Evolutionary conservation across 2,797 vertebrate species (phyloP).

Genomic region (Lacerta agilis): DNA sequence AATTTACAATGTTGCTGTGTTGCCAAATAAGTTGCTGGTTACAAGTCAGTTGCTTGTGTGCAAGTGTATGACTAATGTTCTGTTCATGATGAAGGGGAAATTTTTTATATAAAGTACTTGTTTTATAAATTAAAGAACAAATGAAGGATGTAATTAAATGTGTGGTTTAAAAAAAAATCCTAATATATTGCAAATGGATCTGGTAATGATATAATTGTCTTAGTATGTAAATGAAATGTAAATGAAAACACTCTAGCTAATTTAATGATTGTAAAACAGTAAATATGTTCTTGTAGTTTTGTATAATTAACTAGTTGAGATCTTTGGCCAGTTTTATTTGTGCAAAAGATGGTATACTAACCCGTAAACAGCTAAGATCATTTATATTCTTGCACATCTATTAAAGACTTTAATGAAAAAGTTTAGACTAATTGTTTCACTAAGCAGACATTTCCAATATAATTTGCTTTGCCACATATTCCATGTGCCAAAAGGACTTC

Average conservation of each 20-base stretch:
- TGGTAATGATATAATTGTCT: constrained; percentile 78
- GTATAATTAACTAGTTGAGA: constrained; percentile 74
- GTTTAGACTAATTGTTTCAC: constrained; percentile 47
- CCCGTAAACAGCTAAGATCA: constrained; percentile 70
- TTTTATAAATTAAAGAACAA: constrained; percentile 81
- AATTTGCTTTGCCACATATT: not conserved
- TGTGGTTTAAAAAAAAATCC: constrained; percentile 72
- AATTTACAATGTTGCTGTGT: constrained; percentile 69
- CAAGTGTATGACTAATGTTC: constrained; percentile 73
- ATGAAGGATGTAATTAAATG: constrained; percentile 75
- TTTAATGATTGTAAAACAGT: constrained; percentile 80
- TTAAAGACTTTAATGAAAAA: constrained; percentile 79
- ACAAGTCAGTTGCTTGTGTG: constrained; percentile 68
- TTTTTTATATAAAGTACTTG: constrained; percentile 79
- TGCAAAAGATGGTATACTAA: constrained; percentile 76
- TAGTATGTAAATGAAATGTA: constrained; percentile 74
- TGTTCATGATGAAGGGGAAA: constrained; percentile 73
- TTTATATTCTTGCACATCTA: constrained; percentile 76
- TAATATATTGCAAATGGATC: constrained; percentile 73
- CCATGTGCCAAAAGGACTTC: not conserved
- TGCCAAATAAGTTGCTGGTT: constrained; percentile 77
- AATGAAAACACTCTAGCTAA: constrained; percentile 77
- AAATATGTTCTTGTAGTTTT: constrained; percentile 81
- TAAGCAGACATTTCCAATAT: constrained; percentile 8
- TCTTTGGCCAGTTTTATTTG: constrained; percentile 72